phyloP scores from a whole-genome alignment of 2,888 invertebrate genomes.

The Nemotelus pantherinus region DNA sequence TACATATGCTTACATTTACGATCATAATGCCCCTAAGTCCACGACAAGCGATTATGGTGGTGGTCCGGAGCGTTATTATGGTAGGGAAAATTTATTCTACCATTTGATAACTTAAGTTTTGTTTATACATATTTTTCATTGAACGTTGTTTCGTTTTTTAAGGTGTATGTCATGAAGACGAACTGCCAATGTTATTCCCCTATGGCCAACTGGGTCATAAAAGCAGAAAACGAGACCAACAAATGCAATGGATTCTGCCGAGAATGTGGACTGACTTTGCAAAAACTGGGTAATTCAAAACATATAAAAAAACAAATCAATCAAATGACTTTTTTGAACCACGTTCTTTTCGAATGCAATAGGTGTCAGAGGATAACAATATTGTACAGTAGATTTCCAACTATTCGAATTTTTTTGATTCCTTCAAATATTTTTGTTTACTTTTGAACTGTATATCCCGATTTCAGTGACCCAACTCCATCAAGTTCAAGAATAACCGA shows the following conservation, averaged over 20 bases:
- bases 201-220: neutral
- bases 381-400: too few species aligned
- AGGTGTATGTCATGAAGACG: slow-evolving; percentile 27
- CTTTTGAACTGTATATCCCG: neutral
- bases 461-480: slow-evolving; percentile 4
- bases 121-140: too few species aligned
- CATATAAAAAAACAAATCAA: neutral
- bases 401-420: too few species aligned
- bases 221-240: neutral
- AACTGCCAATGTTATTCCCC: slow-evolving; percentile 16
- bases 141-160: neutral
- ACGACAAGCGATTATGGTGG: neutral
- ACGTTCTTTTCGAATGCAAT: too few species aligned
- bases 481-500: neutral
- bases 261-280: slow-evolving; percentile 34
- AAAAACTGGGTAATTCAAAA: neutral
- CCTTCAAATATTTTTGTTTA: neutral
- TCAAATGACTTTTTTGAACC: neutral
- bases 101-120: neutral
- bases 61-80: slow-evolving; percentile 54
- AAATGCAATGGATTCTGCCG: slow-evolving; percentile 16
- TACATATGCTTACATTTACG: slow-evolving; percentile 24
- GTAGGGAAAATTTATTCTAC: slow-evolving; percentile 45
- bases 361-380: too few species aligned
- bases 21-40: slow-evolving; percentile 12